phyloP scores from a whole-genome alignment of 23 tunicate genomes.

The Oikopleura dioica region DNA sequence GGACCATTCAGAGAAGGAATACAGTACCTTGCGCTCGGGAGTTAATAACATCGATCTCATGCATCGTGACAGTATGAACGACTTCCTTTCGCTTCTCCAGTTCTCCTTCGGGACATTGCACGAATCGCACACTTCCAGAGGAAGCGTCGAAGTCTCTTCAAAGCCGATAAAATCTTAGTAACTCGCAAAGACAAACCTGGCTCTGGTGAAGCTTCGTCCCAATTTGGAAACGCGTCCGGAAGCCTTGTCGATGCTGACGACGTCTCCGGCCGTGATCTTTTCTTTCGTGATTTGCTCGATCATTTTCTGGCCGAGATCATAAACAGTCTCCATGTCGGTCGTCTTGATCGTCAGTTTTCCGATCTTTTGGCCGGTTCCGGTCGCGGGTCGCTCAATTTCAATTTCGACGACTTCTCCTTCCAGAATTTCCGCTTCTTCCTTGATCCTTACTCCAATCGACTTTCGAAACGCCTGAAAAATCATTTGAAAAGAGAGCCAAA shows the following conservation, averaged over 20 bases:
- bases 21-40: slow-evolving; percentile 65
- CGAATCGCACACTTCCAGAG: slow-evolving; percentile 34
- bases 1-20: too few relatives aligned
- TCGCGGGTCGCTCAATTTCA: slow-evolving; percentile 87
- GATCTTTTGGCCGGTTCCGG: slow-evolving; percentile 87
- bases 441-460: slow-evolving; percentile 80
- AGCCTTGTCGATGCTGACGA: slow-evolving; percentile 89
- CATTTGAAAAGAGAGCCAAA: not conserved
- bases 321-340: slow-evolving; percentile 94
- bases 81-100: slow-evolving; percentile 87
- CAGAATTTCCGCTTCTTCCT: slow-evolving; percentile 92
- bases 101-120: slow-evolving; percentile 87
- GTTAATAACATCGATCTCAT: slow-evolving; percentile 95
- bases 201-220: slow-evolving; percentile 76
- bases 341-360: slow-evolving; percentile 92
- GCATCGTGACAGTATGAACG: slow-evolving; percentile 84
- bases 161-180: too few relatives aligned
- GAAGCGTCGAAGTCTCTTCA: slow-evolving; percentile 92
- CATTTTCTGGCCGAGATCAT: slow-evolving; percentile 92
- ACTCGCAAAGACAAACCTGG: too few relatives aligned
- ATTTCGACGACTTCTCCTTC: slow-evolving; percentile 99
- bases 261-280: slow-evolving; percentile 26
- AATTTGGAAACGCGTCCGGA: slow-evolving; percentile 61
- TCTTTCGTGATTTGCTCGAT: slow-evolving; percentile 86
- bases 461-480: slow-evolving; percentile 50